These are phyloP conservation scores for Strigamia crassipes DNA, from an alignment of 2,888 invertebrate genomes.

Conservation along the genomic window DNA sequence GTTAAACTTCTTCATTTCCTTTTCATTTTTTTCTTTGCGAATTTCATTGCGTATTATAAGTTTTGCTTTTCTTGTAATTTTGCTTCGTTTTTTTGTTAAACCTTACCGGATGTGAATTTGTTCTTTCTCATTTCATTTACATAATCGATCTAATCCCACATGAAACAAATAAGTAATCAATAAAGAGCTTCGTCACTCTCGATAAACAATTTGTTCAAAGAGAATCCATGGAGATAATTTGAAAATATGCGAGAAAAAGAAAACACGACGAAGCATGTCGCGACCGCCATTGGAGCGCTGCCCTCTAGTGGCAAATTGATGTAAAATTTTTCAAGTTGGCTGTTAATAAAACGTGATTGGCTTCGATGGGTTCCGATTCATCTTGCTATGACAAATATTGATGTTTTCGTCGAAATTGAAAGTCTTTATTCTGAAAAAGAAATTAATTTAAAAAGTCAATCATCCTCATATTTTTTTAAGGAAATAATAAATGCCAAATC, in stretches of 20 bases:
- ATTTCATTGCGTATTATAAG: neutral
- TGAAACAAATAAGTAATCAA: neutral
- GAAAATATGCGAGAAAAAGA: neutral
- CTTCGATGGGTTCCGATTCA: neutral
- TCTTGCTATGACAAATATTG: neutral
- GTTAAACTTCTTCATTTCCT: neutral
- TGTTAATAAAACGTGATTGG: neutral
- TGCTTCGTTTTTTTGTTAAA: neutral
- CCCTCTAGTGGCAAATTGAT: neutral
- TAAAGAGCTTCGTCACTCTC: neutral
- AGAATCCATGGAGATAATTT: neutral
- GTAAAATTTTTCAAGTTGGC: neutral
- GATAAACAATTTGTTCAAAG: neutral
- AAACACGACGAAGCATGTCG: neutral
- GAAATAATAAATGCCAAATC: neutral
- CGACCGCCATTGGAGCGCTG: neutral
- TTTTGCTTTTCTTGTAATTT: neutral
- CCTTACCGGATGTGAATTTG: neutral
- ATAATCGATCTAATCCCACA: slow-evolving; percentile 6
- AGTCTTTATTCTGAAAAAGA: too few species aligned
- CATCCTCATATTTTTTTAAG: too few species aligned
- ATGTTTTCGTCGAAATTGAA: too few species aligned
- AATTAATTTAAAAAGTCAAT: too few species aligned
- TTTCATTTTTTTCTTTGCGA: neutral
- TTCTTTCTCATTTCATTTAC: neutral